Evolutionary conservation across 1,140 invertebrate genomes (phyloP).

Genomic region (Lepidostoma basale): DNA sequence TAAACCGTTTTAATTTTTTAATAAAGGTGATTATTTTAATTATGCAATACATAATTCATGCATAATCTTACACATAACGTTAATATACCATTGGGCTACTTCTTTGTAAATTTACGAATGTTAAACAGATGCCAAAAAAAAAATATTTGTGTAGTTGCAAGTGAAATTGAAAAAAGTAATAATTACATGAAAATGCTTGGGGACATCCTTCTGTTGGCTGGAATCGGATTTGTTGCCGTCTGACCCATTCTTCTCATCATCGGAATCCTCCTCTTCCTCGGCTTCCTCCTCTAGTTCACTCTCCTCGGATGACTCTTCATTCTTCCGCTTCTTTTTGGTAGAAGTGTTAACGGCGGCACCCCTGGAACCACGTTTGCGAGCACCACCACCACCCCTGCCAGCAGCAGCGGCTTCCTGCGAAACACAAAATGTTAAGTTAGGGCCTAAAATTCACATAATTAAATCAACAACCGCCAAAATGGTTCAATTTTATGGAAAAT

Average conservation of each 20-base stretch:
- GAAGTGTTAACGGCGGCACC: background rate
- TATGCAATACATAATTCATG: too few relatives aligned
- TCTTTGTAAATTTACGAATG: too few relatives aligned
- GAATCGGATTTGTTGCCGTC: slow-evolving; percentile 62
- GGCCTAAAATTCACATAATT: too few relatives aligned
- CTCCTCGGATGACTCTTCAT: slow-evolving; percentile 47
- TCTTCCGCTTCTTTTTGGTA: slow-evolving; percentile 42
- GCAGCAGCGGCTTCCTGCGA: slow-evolving; percentile 1
- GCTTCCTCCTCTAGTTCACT: slow-evolving; percentile 57
- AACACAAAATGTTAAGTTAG: background rate
- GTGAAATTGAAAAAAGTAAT: slow-evolving; percentile 3
- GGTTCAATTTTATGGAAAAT: slow-evolving; percentile 11
- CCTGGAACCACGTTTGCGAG: slow-evolving; percentile 19
- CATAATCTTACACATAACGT: too few relatives aligned
- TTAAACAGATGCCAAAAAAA: too few relatives aligned
- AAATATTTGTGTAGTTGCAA: background rate
- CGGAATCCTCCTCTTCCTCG: slow-evolving; percentile 51
- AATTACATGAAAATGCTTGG: slow-evolving; percentile 61
- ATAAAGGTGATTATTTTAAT: too few relatives aligned
- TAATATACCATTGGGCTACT: too few relatives aligned
- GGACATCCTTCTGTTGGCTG: slow-evolving; percentile 61
- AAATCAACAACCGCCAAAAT: too few relatives aligned
- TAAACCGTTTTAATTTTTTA: too few relatives aligned
- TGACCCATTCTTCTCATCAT: slow-evolving; percentile 59
- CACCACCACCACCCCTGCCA: slow-evolving; percentile 2